Evolutionary conservation across 2,113 vertebrate species (phyloP), one percentile per base, ranked within the genome.

Genomic region (Bucco capensis): DNA sequence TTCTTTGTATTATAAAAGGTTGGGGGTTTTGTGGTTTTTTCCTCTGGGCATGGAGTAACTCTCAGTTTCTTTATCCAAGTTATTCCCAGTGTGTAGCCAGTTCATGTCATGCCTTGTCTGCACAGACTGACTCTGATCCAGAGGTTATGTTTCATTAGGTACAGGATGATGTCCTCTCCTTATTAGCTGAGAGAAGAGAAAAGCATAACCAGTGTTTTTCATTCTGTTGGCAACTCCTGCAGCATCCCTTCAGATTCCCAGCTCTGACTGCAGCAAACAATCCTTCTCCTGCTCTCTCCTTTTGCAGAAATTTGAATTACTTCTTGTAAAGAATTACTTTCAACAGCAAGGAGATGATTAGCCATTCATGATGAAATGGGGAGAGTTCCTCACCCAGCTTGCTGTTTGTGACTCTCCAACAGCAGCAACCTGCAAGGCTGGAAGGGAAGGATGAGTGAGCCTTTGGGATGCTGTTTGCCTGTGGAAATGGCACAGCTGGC

Each of bases 401-500:
- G 31, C 58, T 86, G 24, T 54, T 69, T 54, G 19, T 84, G 51
- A 50, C 81, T 89, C 90, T 61, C 28, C 67, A 65, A 37, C 56
- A 88, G 61, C 10, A 62, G 23, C 83, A 71, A 78, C 81, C 14
- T 38, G 35, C 25, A 90, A 53, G 3, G 47, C 66, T 56, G 57
- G 14, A 69, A 76, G 69, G 49, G 44, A 74, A 73, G 25, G 49
- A 23, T 64, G 33, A 31, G 24, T 33, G 28, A 61, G 30, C 12
- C 47, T 84, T 79, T 64, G 73, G 65, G 72, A 72, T 51, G 73
- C 57, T 71, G 27, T 65, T 28, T 83, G 37, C 38, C 30, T n/a
- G 60, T 74, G 92, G n/a, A 93, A 94, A 69, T 50, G 53, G 81
- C 79, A 54, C 81, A 85, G 54, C 58, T 86, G 53, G 72, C 56